Conservation (phyloP, 2,113 vertebrate species). For the Erpornis zantholeuca region DNA sequence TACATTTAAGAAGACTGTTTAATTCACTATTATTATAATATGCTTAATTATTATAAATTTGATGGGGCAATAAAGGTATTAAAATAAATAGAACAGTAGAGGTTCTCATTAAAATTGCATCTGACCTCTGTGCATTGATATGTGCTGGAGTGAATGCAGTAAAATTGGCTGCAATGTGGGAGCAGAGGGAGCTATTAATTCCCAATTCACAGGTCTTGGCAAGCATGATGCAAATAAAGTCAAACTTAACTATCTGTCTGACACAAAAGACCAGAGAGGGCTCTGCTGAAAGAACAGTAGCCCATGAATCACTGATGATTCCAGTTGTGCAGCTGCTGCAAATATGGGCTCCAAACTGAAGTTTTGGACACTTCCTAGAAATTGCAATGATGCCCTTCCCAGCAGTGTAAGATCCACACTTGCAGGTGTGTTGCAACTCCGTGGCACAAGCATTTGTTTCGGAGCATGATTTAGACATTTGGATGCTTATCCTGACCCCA, state of each 20-base stretch:
- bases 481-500: not conserved
- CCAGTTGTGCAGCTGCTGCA: slow-evolving; percentile 17
- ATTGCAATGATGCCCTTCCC: not conserved
- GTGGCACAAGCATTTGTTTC: accelerated
- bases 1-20: slow-evolving; percentile 40
- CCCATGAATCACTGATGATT: not conserved
- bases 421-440: not conserved
- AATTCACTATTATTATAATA: slow-evolving; percentile 53
- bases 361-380: not conserved
- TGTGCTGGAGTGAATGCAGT: not conserved
- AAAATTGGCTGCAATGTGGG: not conserved
- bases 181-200: slow-evolving; percentile 6
- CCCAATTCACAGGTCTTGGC: slow-evolving; percentile 1
- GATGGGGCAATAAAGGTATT: slow-evolving; percentile 51
- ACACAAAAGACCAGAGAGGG: not conserved
- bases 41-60: slow-evolving; percentile 59
- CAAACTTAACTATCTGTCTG: not conserved
- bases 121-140: slow-evolving; percentile 20
- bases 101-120: slow-evolving; percentile 58
- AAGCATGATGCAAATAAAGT: not conserved
- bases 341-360: accelerated
- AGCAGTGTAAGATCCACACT: not conserved
- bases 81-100: slow-evolving; percentile 54
- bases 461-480: not conserved
- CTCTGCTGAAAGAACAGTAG: not conserved